A percentile compares a stretch with the other conserved stretches of the same genome.
Conservation (phyloP, 2,888 invertebrate species). For the Panorpa germanica region DNA sequence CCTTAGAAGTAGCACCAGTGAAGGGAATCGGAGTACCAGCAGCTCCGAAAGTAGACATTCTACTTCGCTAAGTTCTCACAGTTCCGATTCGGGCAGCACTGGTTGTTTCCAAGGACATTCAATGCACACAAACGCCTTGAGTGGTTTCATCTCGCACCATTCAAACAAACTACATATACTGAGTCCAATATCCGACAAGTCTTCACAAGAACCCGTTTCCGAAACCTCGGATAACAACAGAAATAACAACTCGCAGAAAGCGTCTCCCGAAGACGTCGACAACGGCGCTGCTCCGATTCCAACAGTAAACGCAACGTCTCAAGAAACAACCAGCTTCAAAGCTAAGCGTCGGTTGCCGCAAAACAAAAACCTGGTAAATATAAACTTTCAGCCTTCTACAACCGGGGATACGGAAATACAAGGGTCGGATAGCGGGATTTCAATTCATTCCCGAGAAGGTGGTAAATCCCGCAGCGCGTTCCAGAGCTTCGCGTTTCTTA, state of each 20-base stretch:
- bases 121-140: constrained; percentile 36
- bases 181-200: constrained; percentile 79
- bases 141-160: constrained; percentile 50
- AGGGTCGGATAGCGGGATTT: constrained; percentile 77
- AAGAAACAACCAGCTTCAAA: constrained; percentile 27
- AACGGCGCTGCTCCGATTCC: constrained; percentile 23
- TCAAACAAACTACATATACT: constrained; percentile 64
- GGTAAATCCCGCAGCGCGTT: constrained; percentile 46
- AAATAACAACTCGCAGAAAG: constrained; percentile 59
- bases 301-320: constrained; percentile 18
- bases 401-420: constrained; percentile 57
- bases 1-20: constrained; percentile 69
- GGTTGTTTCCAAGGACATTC: constrained; percentile 30
- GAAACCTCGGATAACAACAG: constrained; percentile 68
- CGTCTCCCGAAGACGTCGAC: constrained; percentile 47
- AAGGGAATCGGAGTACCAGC: constrained; percentile 69
- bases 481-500: constrained; percentile 32
- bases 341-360: constrained; percentile 12
- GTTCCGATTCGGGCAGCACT: constrained; percentile 58
- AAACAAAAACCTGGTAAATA: constrained; percentile 17
- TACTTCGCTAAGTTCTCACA: constrained; percentile 68
- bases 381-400: constrained; percentile 29
- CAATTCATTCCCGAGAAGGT: constrained; percentile 65
- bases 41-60: constrained; percentile 72
- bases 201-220: constrained; percentile 69